Evolutionary conservation across 37 sponge, comb jelly and placozoan genomes (phyloP).

Genomic region (Hormiphora californensis): DNA sequence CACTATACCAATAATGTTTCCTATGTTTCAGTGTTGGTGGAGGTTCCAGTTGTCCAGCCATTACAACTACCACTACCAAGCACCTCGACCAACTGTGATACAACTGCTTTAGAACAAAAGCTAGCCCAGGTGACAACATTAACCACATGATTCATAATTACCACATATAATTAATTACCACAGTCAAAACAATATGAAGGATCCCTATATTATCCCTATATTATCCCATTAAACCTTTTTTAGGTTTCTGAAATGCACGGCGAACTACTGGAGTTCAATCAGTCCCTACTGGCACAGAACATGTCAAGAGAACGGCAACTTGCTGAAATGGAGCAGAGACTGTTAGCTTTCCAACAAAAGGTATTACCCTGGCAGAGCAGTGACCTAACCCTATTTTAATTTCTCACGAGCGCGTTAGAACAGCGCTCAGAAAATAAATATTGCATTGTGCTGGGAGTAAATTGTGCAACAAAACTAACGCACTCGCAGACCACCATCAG

Average conservation of each 20-base stretch:
- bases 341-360: neutral
- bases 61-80: neutral
- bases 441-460: no score
- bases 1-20: no score
- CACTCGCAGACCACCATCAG: no score
- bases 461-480: no score
- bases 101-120: neutral
- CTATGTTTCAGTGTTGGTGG: conserved; percentile 16
- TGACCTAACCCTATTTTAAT: no score
- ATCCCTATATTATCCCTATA: no score
- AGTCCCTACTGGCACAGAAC: conserved; percentile 57
- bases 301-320: neutral
- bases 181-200: no score
- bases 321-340: conserved; percentile 18
- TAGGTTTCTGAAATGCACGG: conserved; percentile 98
- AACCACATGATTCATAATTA: neutral
- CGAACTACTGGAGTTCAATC: conserved; percentile 91
- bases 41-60: conserved; percentile 11
- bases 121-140: conserved; percentile 3
- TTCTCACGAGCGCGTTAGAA: no score
- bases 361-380: no score
- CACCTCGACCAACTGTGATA: neutral
- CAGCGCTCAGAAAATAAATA: no score
- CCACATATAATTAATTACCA: no score
- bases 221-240: neutral